Percentiles rank a stretch among this genome's conserved stretches.
phyloP scores from a whole-genome alignment of 2,113 vertebrate genomes.

The Pavo muticus region DNA sequence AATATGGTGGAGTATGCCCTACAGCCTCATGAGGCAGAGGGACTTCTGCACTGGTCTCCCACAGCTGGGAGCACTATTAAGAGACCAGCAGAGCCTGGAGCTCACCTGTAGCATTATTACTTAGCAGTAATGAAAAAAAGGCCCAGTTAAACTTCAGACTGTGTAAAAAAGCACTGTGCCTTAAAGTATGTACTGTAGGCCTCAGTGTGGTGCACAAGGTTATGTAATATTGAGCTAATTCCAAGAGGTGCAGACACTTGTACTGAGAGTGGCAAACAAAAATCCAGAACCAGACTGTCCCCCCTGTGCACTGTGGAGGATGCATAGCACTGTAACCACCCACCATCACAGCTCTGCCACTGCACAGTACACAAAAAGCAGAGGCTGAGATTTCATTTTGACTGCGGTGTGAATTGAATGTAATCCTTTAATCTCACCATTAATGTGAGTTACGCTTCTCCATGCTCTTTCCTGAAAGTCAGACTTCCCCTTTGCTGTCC shows the following conservation, averaged over 20 bases:
- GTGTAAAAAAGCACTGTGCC: neutral
- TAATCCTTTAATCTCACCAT: conserved; percentile 44
- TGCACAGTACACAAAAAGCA: neutral
- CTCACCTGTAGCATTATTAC: neutral
- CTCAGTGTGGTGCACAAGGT: neutral
- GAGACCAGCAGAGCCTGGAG: neutral
- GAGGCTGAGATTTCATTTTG: conserved; percentile 38
- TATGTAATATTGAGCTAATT: neutral
- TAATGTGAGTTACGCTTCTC: neutral
- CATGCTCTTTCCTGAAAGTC: neutral
- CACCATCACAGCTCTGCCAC: neutral
- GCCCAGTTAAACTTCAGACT: neutral
- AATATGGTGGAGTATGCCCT: neutral
- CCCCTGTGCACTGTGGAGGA: rapidly evolving
- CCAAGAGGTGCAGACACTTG: neutral
- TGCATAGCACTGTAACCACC: neutral
- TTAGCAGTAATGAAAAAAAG: neutral
- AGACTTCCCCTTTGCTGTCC: neutral
- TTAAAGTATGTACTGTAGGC: neutral
- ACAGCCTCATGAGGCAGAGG: neutral
- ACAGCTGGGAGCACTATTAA: neutral
- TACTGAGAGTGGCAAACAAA: neutral
- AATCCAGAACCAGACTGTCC: neutral
- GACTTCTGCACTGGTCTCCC: neutral
- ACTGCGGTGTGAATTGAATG: neutral